Conservation (phyloP, 2,888 invertebrate species). For the Conops quadrifasciatus region DNA sequence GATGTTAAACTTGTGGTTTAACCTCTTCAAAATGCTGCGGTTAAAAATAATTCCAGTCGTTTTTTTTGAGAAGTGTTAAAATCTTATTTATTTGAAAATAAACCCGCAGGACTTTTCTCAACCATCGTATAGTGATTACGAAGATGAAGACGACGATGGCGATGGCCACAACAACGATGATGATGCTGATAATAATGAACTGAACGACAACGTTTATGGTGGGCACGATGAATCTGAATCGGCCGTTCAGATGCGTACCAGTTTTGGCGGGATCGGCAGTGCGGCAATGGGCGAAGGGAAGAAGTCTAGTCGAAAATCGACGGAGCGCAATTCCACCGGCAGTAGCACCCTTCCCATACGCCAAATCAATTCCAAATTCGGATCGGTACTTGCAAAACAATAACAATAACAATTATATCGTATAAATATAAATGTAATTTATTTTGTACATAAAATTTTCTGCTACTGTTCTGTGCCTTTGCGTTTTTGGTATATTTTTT, state of each 20-base stretch:
- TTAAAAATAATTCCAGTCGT: neutral
- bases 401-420: neutral
- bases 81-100: slow-evolving; percentile 15
- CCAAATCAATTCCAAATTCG: slow-evolving; percentile 48
- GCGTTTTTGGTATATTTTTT: neutral
- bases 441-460: slow-evolving; percentile 33
- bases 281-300: slow-evolving; percentile 36
- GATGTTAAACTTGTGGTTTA: neutral
- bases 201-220: slow-evolving; percentile 41
- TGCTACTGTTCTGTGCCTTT: slow-evolving; percentile 27
- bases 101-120: slow-evolving; percentile 31
- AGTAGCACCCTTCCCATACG: slow-evolving; percentile 52
- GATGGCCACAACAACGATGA: slow-evolving; percentile 46
- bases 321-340: slow-evolving; percentile 35
- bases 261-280: slow-evolving; percentile 45
- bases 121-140: slow-evolving; percentile 29
- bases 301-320: slow-evolving; percentile 16
- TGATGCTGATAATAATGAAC: slow-evolving; percentile 52
- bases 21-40: neutral
- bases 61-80: neutral
- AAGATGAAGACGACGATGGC: slow-evolving; percentile 48
- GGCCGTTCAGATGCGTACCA: slow-evolving; percentile 45
- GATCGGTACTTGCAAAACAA: slow-evolving; percentile 49
- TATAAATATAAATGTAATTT: slow-evolving; percentile 3
- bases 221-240: slow-evolving; percentile 46